phyloP scores from a whole-genome alignment of 2,113 vertebrate species.

The Colaptes auratus region DNA sequence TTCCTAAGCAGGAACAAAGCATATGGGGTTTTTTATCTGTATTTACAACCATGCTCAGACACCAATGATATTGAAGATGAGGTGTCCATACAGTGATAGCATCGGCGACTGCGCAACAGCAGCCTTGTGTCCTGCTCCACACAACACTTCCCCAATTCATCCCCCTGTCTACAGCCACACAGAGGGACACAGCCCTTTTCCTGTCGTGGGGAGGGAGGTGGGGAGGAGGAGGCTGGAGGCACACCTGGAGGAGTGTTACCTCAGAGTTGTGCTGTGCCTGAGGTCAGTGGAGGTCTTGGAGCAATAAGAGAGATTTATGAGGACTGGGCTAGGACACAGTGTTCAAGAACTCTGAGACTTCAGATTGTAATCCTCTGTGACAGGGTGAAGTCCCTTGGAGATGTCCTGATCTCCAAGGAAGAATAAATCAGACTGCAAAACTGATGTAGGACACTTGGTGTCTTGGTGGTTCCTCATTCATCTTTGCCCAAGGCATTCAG shows the following conservation, averaged over 20 bases:
- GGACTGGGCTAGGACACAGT: background rate
- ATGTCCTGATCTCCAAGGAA: background rate
- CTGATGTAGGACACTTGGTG: background rate
- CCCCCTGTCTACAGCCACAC: background rate
- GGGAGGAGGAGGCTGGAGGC: background rate
- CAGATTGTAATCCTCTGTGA: background rate
- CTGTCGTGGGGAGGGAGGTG: background rate
- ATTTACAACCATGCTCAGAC: background rate
- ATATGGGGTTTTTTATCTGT: accelerated
- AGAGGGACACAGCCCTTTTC: background rate
- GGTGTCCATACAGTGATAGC: background rate
- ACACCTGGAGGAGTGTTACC: background rate
- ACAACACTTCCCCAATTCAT: background rate
- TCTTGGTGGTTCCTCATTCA: background rate
- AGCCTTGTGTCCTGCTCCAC: background rate
- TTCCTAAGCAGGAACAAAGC: background rate
- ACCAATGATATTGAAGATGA: background rate
- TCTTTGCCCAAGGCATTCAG: background rate
- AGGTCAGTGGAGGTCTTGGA: background rate
- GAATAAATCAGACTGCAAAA: background rate
- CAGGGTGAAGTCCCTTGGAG: background rate
- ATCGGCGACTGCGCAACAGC: background rate
- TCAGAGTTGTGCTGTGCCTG: background rate
- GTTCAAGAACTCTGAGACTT: background rate
- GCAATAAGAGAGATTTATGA: background rate